These are phyloP conservation scores for Valencia hispanica DNA, from an alignment of 2,797 vertebrate species.

Conservation along the genomic window DNA sequence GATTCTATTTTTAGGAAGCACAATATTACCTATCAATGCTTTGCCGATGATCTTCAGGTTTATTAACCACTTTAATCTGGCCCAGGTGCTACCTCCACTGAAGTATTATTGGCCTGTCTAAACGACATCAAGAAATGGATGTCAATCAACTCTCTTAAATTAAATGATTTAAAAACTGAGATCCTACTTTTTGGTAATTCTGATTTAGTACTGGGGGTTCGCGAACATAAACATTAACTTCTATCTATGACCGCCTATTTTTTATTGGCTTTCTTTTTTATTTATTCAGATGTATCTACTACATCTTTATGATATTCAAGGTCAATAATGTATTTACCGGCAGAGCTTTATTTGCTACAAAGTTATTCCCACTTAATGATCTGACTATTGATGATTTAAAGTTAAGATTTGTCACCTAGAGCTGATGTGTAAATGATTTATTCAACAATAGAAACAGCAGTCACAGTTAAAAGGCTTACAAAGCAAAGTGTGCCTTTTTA, in stretches of 20 bases:
- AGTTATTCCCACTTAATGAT: neutral
- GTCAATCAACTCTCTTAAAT: no score
- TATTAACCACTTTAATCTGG: no score
- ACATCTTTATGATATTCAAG: neutral
- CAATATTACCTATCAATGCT: no score
- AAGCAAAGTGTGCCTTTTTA: neutral
- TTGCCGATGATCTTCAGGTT: no score
- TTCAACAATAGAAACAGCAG: neutral
- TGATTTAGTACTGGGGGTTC: no score
- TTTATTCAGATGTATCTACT: neutral
- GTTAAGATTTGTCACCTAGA: neutral
- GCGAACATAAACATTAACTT: neutral
- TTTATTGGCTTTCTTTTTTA: no score
- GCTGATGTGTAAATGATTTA: neutral
- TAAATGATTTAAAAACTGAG: no score
- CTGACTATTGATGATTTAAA: neutral
- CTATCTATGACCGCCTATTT: neutral
- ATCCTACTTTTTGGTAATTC: no score
- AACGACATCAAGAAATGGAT: no score
- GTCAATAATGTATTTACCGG: neutral
- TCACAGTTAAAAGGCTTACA: neutral
- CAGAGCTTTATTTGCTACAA: neutral
- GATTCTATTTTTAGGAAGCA: no score
- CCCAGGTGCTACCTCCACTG: no score
- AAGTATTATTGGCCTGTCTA: no score